Evolutionary conservation across 2,888 invertebrate genomes (phyloP).

Genomic region (Laothoe populi): DNA sequence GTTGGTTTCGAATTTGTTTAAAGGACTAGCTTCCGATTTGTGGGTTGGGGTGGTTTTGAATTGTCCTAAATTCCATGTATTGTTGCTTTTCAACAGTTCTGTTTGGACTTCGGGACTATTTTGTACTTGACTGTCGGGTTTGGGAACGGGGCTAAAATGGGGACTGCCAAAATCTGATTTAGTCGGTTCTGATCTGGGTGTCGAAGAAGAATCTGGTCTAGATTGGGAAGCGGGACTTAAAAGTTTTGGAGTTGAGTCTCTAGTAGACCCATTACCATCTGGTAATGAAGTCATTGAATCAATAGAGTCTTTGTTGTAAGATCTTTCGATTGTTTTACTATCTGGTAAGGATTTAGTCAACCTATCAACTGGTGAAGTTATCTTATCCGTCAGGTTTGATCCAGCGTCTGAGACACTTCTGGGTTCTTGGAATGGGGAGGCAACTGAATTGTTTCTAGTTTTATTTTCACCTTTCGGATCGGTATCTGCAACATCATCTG

Average conservation of each 20-base stretch:
- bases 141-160: conserved; percentile 74
- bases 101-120: conserved; percentile 73
- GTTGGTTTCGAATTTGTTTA: conserved; percentile 73
- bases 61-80: conserved; percentile 73
- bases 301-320: conserved; percentile 48
- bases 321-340: conserved; percentile 55
- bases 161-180: conserved; percentile 71
- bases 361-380: conserved; percentile 44
- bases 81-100: conserved; percentile 64
- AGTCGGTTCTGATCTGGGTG: conserved; percentile 67
- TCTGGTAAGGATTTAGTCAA: conserved; percentile 58
- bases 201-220: conserved; percentile 76
- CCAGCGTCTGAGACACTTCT: conserved; percentile 63
- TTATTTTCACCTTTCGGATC: conserved; percentile 54
- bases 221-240: conserved; percentile 73
- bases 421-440: conserved; percentile 71
- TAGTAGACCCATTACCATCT: conserved; percentile 54
- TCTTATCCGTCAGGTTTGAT: conserved; percentile 45
- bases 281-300: conserved; percentile 48
- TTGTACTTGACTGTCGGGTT: conserved; percentile 79
- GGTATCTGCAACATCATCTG: conserved; percentile 46
- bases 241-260: conserved; percentile 63
- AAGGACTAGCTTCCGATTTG: conserved; percentile 78
- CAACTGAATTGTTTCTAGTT: conserved; percentile 58
- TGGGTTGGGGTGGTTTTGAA: conserved; percentile 76